Conservation (phyloP, 2,888 invertebrate genomes). For the Sesia apiformis region DNA sequence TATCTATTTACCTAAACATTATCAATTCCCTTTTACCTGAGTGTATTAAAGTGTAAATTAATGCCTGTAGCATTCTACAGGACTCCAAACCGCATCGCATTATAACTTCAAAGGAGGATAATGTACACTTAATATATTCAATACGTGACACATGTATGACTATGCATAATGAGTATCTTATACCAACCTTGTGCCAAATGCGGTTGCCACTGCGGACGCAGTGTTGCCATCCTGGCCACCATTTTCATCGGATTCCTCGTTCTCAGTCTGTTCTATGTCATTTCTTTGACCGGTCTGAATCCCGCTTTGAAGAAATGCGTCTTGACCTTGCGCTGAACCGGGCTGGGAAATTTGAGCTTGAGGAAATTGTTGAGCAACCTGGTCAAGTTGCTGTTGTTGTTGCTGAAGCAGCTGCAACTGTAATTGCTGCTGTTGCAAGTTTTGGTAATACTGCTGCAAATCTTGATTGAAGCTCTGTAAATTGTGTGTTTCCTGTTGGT, state of each 20-base stretch:
- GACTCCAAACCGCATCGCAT: too few species aligned
- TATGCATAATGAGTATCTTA: not conserved
- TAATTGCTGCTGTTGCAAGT: slow-evolving; percentile 1
- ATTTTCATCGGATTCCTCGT: slow-evolving; percentile 20
- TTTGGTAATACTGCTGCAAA: slow-evolving; percentile 14
- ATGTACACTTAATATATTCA: not conserved
- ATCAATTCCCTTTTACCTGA: too few species aligned
- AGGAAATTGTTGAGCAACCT: not conserved
- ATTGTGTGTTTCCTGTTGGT: not conserved
- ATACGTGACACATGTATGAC: not conserved
- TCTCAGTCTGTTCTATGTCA: slow-evolving; percentile 37
- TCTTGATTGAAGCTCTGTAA: slow-evolving; percentile 21
- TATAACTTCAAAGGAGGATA: too few species aligned
- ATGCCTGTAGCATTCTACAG: too few species aligned
- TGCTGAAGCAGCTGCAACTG: slow-evolving; percentile 4
- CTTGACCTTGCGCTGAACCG: slow-evolving; percentile 21
- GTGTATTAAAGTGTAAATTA: too few species aligned
- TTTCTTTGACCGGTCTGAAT: slow-evolving; percentile 52
- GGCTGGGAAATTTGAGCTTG: slow-evolving; percentile 2
- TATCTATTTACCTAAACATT: too few species aligned
- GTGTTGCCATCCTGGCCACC: slow-evolving; percentile 27
- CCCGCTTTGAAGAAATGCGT: slow-evolving; percentile 44
- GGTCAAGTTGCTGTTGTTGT: slow-evolving; percentile 3
- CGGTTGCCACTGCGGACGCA: slow-evolving; percentile 57
- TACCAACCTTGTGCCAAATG: slow-evolving; percentile 59